Conservation (phyloP, 2,888 invertebrate species). For the Empis stercorea region DNA sequence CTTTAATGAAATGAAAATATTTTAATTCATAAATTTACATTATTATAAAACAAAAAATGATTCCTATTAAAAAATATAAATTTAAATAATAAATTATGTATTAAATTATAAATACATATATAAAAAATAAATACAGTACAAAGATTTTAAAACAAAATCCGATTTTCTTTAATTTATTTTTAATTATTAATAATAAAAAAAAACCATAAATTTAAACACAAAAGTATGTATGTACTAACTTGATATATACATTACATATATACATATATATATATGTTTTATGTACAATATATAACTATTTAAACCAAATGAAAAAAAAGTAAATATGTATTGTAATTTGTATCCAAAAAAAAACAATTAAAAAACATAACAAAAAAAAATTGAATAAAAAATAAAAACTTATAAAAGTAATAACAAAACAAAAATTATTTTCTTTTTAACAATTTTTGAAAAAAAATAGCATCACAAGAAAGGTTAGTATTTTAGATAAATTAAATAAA, state of each 20-base stretch:
- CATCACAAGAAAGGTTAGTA: too few species aligned
- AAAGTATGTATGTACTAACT: neutral
- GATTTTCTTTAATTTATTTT: neutral
- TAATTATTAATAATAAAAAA: neutral
- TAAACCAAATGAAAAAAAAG: slow-evolving; percentile 2
- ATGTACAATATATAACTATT: neutral
- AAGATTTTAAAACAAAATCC: neutral
- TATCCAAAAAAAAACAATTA: slow-evolving; percentile 9
- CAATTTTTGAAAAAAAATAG: too few species aligned
- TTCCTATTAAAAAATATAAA: neutral
- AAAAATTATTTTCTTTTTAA: neutral
- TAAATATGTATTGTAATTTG: slow-evolving; percentile 9
- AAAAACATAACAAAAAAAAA: slow-evolving; percentile 5
- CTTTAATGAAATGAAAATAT: too few species aligned
- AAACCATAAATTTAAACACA: neutral
- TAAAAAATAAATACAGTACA: neutral
- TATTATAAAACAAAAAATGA: neutral
- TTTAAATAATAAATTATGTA: too few species aligned
- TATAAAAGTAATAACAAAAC: neutral
- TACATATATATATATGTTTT: neutral
- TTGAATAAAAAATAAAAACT: neutral
- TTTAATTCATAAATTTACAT: too few species aligned
- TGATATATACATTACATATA: neutral
- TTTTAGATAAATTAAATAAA: too few species aligned
- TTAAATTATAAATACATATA: neutral